phyloP scores from a whole-genome alignment of 2,888 invertebrate species.

The Frankliniella fusca region DNA sequence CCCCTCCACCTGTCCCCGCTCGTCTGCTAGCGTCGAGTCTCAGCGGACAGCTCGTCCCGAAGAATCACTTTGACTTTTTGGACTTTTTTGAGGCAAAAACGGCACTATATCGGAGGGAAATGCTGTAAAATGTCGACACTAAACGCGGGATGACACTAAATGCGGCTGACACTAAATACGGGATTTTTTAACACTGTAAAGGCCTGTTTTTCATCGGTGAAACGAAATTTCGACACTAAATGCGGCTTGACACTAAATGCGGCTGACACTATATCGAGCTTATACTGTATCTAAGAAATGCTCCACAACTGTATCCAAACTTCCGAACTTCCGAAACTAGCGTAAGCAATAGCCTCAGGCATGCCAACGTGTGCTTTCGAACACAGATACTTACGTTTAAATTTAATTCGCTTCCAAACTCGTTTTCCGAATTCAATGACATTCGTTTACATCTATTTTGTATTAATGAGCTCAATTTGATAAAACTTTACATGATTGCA shows the following conservation, averaged over 20 bases:
- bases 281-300: not conserved
- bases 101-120: not conserved
- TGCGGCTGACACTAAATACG: not conserved
- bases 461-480: too few relatives aligned
- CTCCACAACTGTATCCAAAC: too few relatives aligned
- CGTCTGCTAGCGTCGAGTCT: not conserved
- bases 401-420: too few relatives aligned
- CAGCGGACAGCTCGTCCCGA: not conserved
- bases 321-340: too few relatives aligned
- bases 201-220: not conserved
- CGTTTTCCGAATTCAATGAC: too few relatives aligned
- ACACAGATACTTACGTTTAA: too few relatives aligned
- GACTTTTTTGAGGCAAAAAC: not conserved
- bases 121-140: not conserved
- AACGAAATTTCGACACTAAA: not conserved
- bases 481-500: too few relatives aligned
- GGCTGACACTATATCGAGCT: not conserved
- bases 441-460: too few relatives aligned
- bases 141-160: not conserved
- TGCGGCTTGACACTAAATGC: not conserved
- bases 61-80: not conserved
- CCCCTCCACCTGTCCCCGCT: not conserved
- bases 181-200: conserved; percentile 5
- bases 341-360: too few relatives aligned
- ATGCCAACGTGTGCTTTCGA: too few relatives aligned